These are phyloP conservation scores for Limanda limanda DNA, from an alignment of 2,113 vertebrate species.

Conservation along the genomic window DNA sequence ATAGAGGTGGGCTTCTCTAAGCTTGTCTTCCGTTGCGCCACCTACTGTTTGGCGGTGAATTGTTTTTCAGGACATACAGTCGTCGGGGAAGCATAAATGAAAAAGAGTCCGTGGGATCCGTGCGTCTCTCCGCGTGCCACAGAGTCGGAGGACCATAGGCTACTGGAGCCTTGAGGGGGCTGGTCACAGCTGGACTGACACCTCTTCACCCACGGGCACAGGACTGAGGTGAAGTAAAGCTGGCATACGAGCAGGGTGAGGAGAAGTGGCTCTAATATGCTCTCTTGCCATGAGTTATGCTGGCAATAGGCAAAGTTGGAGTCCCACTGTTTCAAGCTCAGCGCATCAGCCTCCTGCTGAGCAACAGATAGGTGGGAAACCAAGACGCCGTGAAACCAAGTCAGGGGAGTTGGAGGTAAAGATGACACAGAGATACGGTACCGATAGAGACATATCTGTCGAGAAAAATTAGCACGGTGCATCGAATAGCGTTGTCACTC, in stretches of 20 bases:
- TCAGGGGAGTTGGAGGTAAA: slow-evolving; percentile 20
- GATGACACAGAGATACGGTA: slow-evolving; percentile 12
- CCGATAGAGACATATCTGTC: slow-evolving; percentile 23
- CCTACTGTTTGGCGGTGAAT: too few relatives aligned
- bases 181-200: slow-evolving; percentile 57
- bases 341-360: slow-evolving; percentile 62
- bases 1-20: too few relatives aligned
- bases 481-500: background rate
- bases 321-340: slow-evolving; percentile 36
- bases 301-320: slow-evolving; percentile 54
- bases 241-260: slow-evolving; percentile 51
- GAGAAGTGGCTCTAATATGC: slow-evolving; percentile 76
- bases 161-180: too few relatives aligned
- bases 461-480: background rate
- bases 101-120: too few relatives aligned
- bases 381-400: slow-evolving; percentile 45
- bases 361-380: slow-evolving; percentile 48
- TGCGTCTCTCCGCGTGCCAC: too few relatives aligned
- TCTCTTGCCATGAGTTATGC: slow-evolving; percentile 65
- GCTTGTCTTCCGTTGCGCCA: too few relatives aligned
- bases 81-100: too few relatives aligned
- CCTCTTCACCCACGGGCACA: slow-evolving; percentile 38
- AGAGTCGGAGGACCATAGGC: too few relatives aligned
- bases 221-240: slow-evolving; percentile 54
- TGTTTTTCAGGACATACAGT: too few relatives aligned